These are phyloP conservation scores for Conchocele bisecta DNA, from an alignment of 2,888 invertebrate species.

Conservation along the genomic window DNA sequence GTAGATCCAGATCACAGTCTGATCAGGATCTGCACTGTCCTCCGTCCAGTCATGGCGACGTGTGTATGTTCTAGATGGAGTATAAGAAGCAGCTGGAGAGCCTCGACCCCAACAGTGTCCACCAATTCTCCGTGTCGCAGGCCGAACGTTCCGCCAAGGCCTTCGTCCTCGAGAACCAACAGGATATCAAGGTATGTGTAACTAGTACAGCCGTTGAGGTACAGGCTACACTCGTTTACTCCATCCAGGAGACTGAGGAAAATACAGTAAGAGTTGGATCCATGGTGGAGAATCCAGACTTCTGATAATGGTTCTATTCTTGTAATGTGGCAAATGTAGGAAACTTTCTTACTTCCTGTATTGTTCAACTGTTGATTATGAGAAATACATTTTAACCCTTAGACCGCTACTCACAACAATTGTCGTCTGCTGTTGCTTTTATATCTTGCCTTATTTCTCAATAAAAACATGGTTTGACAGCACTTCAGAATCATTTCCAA, in stretches of 20 bases:
- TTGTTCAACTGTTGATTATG: no score
- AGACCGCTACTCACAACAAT: no score
- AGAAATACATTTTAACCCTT: no score
- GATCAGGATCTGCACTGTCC: no score
- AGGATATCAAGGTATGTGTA: slow-evolving; percentile 93
- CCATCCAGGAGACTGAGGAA: neutral
- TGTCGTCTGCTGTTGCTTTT: no score
- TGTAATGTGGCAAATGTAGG: no score
- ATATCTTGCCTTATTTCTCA: no score
- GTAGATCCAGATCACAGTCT: neutral
- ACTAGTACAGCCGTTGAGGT: neutral
- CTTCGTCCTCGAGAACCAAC: slow-evolving; percentile 90
- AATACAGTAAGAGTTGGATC: neutral
- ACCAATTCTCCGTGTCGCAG: slow-evolving; percentile 96
- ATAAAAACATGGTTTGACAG: no score
- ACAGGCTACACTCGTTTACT: neutral
- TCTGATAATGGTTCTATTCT: no score
- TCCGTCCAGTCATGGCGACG: no score
- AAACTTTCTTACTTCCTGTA: no score
- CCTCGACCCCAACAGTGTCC: slow-evolving; percentile 64
- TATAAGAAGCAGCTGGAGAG: slow-evolving; percentile 74
- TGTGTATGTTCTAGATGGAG: slow-evolving; percentile 63
- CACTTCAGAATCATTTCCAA: no score
- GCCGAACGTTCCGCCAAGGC: slow-evolving; percentile 86
- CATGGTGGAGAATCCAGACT: neutral